These are phyloP conservation scores for Hybos culiciformis DNA, from an alignment of 2,888 invertebrate species.

Conservation along the genomic window DNA sequence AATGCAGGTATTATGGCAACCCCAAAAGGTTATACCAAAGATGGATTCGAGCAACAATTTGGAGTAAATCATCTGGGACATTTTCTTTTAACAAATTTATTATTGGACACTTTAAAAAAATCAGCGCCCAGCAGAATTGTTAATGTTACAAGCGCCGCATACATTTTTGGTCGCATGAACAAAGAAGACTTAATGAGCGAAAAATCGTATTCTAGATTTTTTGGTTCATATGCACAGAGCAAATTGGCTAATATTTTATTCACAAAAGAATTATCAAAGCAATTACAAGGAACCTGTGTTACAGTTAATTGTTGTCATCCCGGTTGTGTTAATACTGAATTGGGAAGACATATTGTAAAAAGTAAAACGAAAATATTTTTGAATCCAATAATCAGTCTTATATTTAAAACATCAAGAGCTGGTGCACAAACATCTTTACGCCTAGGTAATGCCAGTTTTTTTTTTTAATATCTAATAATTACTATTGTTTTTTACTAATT, in stretches of 20 bases:
- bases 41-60: conserved; percentile 44
- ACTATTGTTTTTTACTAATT: no score
- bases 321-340: conserved; percentile 59
- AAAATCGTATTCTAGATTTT: conserved; percentile 44
- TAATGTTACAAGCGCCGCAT: conserved; percentile 56
- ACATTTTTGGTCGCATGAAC: conserved; percentile 48
- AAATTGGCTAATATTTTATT: conserved; percentile 70
- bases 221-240: conserved; percentile 58
- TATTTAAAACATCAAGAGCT: conserved; percentile 28
- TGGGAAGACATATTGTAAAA: conserved; percentile 47
- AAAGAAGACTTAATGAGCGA: conserved; percentile 62
- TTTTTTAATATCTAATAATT: no score
- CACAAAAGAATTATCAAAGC: conserved; percentile 48
- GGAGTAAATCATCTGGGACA: conserved; percentile 48
- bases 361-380: conserved; percentile 16
- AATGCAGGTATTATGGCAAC: conserved; percentile 42
- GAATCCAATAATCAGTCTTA: conserved; percentile 19
- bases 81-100: conserved; percentile 45
- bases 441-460: no score
- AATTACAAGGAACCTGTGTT: conserved; percentile 46
- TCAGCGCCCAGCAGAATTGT: conserved; percentile 63
- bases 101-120: conserved; percentile 40
- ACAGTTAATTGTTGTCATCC: conserved; percentile 60
- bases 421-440: conserved; percentile 32
- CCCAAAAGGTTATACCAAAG: conserved; percentile 35